Percentiles rank a stretch among this genome's conserved stretches.
phyloP scores from a whole-genome alignment of 2,797 vertebrate genomes.

The Rhinichthys osculus region DNA sequence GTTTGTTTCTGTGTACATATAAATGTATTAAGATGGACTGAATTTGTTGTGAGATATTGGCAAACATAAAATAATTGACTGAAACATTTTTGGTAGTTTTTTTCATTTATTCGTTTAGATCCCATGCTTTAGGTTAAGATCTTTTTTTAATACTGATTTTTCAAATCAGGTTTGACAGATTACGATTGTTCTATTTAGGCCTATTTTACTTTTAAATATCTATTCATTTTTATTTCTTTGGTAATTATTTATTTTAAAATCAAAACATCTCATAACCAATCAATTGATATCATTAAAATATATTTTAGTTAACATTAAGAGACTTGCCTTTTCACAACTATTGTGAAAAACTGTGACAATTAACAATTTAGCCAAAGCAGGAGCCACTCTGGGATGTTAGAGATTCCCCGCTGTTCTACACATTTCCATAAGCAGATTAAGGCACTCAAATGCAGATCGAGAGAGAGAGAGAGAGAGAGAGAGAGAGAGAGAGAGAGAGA shows the following conservation, averaged over 20 bases:
- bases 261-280: too few species aligned
- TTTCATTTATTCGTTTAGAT: neutral
- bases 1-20: neutral
- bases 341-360: constrained; percentile 91
- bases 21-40: neutral
- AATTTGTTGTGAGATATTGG: neutral
- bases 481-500: constrained; percentile 72
- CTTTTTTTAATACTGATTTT: neutral
- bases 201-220: neutral
- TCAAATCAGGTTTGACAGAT: neutral
- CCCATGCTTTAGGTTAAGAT: neutral
- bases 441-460: constrained; percentile 95
- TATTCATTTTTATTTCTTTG: neutral
- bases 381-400: constrained; percentile 90
- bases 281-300: neutral
- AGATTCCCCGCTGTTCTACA: constrained; percentile 90
- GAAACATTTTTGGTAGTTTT: neutral
- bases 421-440: constrained; percentile 99
- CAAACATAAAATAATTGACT: neutral
- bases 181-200: neutral
- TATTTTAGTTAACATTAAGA: neutral
- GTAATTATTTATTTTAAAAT: neutral
- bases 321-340: constrained; percentile 66
- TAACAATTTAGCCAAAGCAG: constrained; percentile 93
- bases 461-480: constrained; percentile 73